Evolutionary conservation across 2,797 vertebrate species (phyloP), one percentile per base, ranked within the genome.

Genomic region (Neomorphus geoffroyi): DNA sequence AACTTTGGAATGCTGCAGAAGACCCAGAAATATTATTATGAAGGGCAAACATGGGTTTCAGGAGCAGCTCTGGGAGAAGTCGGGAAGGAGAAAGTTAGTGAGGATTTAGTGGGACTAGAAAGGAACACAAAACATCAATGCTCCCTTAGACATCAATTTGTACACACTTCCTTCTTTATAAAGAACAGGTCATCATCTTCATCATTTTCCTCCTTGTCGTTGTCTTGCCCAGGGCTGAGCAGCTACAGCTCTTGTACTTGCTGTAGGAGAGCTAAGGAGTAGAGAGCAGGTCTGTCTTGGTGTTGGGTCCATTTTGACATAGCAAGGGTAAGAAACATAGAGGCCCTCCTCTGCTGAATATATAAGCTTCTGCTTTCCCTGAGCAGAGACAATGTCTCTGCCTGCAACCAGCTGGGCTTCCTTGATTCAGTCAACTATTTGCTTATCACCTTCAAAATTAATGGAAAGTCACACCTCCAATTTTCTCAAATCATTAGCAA

Each of bases 291-390:
- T 24, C 11, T 10, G 9, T n/a, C 23, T 9, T 14, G 10, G 5
- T 1, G 0, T 22, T 26, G 9, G 33, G 10, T 3, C 15, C 8
- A 4, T 57, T 39, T 17, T 9, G 7, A 8, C 10, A 3, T 2
- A 5, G 3, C 10, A 18, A 9, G 1, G 4, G 1, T 2, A 28
- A 78, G 7, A 80, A 23, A 9, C 4, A 7, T 1, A 14, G 7
- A 6, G 3, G 0, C 3, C 15, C 18, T 43, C 26, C 58, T 18
- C 50, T 83, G 33, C 8, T 69, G 28, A 41, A 53, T 33, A 3
- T 15, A 4, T 3, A 24, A n/a, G 14, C 60, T 12, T 9, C 46
- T 70, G 30, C 26, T 54, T 51, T 41, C 67, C n/a, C 23, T 45
- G 35, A 80, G n/a, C 57, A 58, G 10, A 78, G 53, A 15, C 13